Conservation (phyloP, 2,888 invertebrate species). For the Timema podura region DNA sequence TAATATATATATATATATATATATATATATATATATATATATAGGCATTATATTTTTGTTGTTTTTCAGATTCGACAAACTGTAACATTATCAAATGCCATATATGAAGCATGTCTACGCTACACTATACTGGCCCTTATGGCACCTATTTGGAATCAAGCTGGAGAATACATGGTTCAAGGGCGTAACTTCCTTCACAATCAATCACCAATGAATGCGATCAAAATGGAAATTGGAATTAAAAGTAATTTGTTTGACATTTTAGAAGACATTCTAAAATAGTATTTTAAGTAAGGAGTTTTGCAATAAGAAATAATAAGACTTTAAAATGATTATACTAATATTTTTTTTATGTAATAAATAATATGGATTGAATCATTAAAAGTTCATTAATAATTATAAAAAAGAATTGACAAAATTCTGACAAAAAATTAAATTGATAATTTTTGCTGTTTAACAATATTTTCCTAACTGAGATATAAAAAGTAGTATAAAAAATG, state of each 20-base stretch:
- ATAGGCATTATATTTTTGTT: neutral
- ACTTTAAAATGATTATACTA: no score
- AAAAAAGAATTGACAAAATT: no score
- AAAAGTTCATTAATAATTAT: no score
- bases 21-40: neutral
- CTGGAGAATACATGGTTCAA: conserved; percentile 37
- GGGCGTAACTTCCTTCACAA: conserved; percentile 39
- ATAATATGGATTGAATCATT: no score
- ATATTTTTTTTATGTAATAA: no score
- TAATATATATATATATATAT: neutral
- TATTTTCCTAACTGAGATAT: no score
- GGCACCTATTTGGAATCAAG: conserved; percentile 42
- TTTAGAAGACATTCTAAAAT: neutral
- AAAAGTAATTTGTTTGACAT: conserved; percentile 31
- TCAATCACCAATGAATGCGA: conserved; percentile 33
- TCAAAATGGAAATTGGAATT: conserved; percentile 37
- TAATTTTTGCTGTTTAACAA: no score
- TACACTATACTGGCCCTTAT: conserved; percentile 41
- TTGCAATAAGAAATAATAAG: no score
- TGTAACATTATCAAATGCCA: conserved; percentile 34
- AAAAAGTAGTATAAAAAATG: no score
- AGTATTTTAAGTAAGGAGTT: no score
- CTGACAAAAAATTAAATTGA: no score
- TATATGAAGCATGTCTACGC: conserved; percentile 41
- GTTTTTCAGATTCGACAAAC: conserved; percentile 16